A percentile compares a stretch with the other conserved stretches of the same genome.
Evolutionary conservation across 2,797 vertebrate species (phyloP).

Genomic region (Rhodeus uyekii): DNA sequence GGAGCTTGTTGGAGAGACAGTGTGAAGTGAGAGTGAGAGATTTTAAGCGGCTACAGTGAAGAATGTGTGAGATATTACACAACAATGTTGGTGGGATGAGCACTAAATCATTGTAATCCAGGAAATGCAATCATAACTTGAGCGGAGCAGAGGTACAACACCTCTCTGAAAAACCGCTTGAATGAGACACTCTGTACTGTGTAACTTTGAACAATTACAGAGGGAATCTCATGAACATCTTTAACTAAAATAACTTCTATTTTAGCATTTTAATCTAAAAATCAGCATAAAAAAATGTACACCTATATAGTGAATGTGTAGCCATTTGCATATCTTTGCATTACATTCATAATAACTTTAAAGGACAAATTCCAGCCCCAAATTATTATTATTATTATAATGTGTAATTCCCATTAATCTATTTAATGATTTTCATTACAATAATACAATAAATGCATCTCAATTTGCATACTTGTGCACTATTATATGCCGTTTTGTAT

Average conservation of each 20-base stretch:
- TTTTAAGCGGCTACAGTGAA: constrained; percentile 48
- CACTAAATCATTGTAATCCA: background rate
- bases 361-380: background rate
- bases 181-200: background rate
- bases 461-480: background rate
- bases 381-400: background rate
- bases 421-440: background rate
- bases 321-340: background rate
- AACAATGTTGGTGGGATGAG: constrained; percentile 13
- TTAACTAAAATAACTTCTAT: background rate
- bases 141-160: background rate
- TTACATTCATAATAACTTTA: background rate
- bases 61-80: constrained; percentile 55
- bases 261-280: too few relatives aligned
- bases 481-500: background rate
- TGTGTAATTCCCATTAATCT: background rate
- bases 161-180: background rate
- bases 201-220: background rate
- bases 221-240: background rate
- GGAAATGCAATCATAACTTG: background rate
- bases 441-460: background rate
- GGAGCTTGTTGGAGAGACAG: constrained; percentile 63
- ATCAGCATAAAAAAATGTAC: background rate
- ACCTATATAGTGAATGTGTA: background rate
- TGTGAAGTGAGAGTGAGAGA: constrained; percentile 68